phyloP scores from a whole-genome alignment of 2,888 invertebrate species.

The Folsomia candida region DNA sequence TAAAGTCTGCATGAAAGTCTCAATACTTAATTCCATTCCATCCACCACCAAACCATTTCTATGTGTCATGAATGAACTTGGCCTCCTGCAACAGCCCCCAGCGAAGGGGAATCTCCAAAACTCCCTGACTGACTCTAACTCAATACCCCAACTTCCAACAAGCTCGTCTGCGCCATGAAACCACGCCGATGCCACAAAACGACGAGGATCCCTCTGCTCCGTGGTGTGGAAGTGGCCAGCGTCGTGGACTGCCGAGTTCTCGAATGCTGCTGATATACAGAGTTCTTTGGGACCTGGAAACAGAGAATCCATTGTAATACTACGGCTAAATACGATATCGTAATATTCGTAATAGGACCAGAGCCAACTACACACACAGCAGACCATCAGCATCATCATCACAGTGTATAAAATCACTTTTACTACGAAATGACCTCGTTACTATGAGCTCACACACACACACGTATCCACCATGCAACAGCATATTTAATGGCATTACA shows the following conservation, averaged over 20 bases:
- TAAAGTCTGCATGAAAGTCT: background rate
- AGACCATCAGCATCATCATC: too few species aligned
- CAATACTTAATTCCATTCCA: background rate
- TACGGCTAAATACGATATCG: too few species aligned
- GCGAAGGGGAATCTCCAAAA: background rate
- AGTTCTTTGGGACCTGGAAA: too few species aligned
- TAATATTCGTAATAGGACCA: too few species aligned
- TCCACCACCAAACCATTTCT: slow-evolving; percentile 17
- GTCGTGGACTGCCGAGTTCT: too few species aligned
- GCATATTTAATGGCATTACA: too few species aligned
- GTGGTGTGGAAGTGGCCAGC: too few species aligned
- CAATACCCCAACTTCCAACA: too few species aligned
- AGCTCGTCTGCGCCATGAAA: background rate
- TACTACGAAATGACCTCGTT: slow-evolving; percentile 13
- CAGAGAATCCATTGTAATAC: too few species aligned
- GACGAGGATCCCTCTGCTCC: background rate
- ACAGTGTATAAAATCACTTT: slow-evolving; percentile 2
- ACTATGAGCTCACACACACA: slow-evolving; percentile 1
- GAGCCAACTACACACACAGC: too few species aligned
- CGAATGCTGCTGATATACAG: too few species aligned
- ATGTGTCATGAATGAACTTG: slow-evolving; percentile 45
- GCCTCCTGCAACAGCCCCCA: slow-evolving; percentile 26
- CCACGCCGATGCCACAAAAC: background rate
- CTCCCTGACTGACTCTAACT: background rate
- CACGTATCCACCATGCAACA: too few species aligned